A percentile compares a stretch with the other conserved stretches of the same genome.
These are phyloP conservation scores for Zoanthus sociatus DNA, from an alignment of 92 coral and sea anemone species.

Conservation along the genomic window DNA sequence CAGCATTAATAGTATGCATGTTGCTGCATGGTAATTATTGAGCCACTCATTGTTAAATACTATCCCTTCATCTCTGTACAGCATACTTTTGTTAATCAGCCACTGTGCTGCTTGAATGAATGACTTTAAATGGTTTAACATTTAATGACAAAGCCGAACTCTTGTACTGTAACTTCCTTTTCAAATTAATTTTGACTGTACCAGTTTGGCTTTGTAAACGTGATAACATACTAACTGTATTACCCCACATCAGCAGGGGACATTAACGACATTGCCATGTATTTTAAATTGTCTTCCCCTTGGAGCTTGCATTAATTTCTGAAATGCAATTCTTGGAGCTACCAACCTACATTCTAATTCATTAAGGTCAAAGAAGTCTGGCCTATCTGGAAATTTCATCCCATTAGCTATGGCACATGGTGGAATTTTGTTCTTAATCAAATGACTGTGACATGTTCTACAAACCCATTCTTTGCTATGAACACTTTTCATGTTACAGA, in stretches of 20 bases:
- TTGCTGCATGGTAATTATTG: slow-evolving; percentile 12
- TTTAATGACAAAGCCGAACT: slow-evolving; percentile 16
- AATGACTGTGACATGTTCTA: no score
- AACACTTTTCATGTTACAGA: slow-evolving; percentile 31
- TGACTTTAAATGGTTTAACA: neutral
- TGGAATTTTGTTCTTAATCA: no score
- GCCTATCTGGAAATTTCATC: slow-evolving; percentile 21
- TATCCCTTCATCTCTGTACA: slow-evolving; percentile 44
- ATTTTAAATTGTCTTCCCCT: neutral
- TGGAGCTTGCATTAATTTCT: neutral
- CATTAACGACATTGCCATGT: neutral
- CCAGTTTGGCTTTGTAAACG: neutral
- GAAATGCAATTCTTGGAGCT: neutral
- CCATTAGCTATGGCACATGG: slow-evolving; percentile 29
- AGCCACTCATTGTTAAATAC: slow-evolving; percentile 46
- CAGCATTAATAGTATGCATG: slow-evolving; percentile 9
- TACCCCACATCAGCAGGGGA: neutral
- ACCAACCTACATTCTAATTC: no score
- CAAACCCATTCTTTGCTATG: slow-evolving; percentile 28
- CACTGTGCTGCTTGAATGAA: slow-evolving; percentile 49
- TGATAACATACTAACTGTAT: neutral
- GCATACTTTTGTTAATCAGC: slow-evolving; percentile 43
- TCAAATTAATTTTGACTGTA: neutral
- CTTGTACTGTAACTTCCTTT: neutral
- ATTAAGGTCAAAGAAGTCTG: no score